phyloP scores from a whole-genome alignment of 2,888 invertebrate genomes.

The Coelinius sp. region DNA sequence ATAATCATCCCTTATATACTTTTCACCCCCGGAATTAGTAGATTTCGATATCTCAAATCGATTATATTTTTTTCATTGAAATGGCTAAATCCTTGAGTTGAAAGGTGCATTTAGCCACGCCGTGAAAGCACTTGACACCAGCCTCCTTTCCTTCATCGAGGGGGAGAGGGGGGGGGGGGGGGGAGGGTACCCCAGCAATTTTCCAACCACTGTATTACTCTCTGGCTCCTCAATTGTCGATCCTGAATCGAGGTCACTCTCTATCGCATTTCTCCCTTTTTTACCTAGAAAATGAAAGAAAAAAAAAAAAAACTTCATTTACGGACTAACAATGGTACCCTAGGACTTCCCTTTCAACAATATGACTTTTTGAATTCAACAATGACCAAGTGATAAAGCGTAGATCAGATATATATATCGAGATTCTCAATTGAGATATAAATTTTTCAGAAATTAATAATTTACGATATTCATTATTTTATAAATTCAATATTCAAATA shows the following conservation, averaged over 20 bases:
- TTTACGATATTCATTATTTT: no score
- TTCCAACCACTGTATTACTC: slow-evolving; percentile 17
- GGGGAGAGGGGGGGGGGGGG: not conserved
- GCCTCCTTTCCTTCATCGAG: not conserved
- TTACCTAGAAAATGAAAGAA: not conserved
- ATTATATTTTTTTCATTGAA: slow-evolving; percentile 9
- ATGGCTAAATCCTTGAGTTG: not conserved
- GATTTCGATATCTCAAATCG: slow-evolving; percentile 10
- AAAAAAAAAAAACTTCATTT: not conserved
- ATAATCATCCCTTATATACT: not conserved
- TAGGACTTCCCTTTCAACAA: not conserved
- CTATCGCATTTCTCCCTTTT: slow-evolving; percentile 2
- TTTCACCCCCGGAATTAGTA: not conserved
- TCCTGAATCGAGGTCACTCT: slow-evolving; percentile 34
- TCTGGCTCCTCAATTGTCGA: slow-evolving; percentile 29
- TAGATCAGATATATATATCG: not conserved
- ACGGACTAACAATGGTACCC: not conserved
- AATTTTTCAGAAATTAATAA: no score
- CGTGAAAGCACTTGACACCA: slow-evolving; percentile 30
- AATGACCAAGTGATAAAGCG: not conserved
- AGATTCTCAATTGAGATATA: not conserved
- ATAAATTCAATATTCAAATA: no score
- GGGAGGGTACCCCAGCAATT: slow-evolving; percentile 18
- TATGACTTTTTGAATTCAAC: not conserved
- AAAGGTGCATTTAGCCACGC: slow-evolving; percentile 27